Evolutionary conservation across 2,113 vertebrate species (phyloP), one percentile per base, ranked within the genome.

Genomic region (Pseudopodoces humilis): DNA sequence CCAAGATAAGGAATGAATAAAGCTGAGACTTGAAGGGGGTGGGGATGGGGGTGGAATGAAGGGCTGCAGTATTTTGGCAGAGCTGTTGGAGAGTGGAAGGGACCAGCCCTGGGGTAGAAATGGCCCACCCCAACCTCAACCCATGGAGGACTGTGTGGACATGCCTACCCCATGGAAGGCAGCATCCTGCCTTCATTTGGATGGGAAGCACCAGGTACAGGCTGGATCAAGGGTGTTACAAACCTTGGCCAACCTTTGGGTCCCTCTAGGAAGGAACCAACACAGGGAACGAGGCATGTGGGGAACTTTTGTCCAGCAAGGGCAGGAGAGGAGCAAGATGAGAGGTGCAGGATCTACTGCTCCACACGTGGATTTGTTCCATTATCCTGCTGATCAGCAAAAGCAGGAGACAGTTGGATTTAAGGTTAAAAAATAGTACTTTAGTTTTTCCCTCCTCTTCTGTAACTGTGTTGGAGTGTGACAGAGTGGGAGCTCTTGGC

Each of bases 221-320:
- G 50, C 31, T n/a, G 79, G 30, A 74, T 44, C 1, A 4, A 31
- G 39, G 37, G 33, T 75, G 56, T 20, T 63, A 39, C 24, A 63
- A 67, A 53, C 23, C 79, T 67, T 68, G 62, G 43, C 46, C 58
- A 67, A 31, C 33, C 13, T 82, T 76, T 47, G 53, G 33, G 28
- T 49, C 39, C 31, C 22, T 71, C 47, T 46, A 21, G 33, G 67
- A 49, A 67, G 43, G 69, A 69, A 21, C 35, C 1, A 13, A 10
- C 10, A 5, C 1, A 5, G 22, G 65, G 53, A 33, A 33, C 0
- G 0, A 15, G 27, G 30, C 59, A 37, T 0, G 0, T 41, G 25
- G 10, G 22, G 49, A 81, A 43, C 7, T 7, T 76, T 39, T 21
- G n/a, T 35, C 44, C 7, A 24, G 49, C 30, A 63, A 59, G 37